Evolutionary conservation across 2,113 vertebrate species (phyloP).

Genomic region (Addax nasomaculatus): DNA sequence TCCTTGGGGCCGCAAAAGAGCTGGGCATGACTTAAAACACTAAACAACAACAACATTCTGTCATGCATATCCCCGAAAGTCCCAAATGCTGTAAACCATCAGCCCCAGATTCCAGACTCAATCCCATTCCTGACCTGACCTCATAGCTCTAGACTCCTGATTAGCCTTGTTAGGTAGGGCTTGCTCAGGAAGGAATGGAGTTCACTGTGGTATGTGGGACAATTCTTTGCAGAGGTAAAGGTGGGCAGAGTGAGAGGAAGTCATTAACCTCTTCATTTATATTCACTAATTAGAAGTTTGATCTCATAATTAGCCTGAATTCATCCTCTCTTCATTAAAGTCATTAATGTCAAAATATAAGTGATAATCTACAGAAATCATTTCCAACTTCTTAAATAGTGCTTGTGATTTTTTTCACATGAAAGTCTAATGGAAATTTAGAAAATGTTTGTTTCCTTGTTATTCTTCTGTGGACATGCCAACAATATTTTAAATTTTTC

Average conservation of each 20-base stretch:
- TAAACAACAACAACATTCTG: not conserved
- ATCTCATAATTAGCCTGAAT: not conserved
- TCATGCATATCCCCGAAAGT: not conserved
- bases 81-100: not conserved
- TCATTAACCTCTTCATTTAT: not conserved
- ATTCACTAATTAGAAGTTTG: not conserved
- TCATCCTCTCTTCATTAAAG: not conserved
- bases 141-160: not conserved
- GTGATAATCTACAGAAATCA: not conserved
- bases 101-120: not conserved
- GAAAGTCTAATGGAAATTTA: not conserved
- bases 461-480: not conserved
- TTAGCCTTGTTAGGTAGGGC: not conserved
- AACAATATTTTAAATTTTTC: not conserved
- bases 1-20: not conserved
- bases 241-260: not conserved
- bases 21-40: not conserved
- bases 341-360: constrained; percentile 29
- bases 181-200: not conserved
- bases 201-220: not conserved
- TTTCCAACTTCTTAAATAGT: constrained; percentile 21
- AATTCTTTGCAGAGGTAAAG: not conserved
- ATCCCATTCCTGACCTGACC: not conserved
- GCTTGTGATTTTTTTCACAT: not conserved
- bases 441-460: not conserved